Evolutionary conservation across 2,797 vertebrate species (phyloP), one percentile per base, ranked within the genome.

Genomic region (Cyclopterus lumpus): DNA sequence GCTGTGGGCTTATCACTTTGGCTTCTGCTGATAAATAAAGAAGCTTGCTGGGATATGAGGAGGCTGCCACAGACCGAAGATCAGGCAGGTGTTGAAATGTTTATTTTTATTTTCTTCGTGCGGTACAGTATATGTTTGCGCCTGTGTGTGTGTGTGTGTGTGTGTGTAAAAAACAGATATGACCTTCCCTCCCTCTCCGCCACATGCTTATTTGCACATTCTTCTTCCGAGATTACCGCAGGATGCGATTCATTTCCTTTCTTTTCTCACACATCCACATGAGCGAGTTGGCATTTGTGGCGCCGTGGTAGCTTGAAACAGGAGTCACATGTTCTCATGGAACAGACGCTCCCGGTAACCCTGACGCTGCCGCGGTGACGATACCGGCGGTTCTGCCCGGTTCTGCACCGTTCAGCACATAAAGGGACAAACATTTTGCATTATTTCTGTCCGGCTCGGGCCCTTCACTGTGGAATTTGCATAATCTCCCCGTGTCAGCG

Each of bases 11-110:
- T 77, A 86, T 91, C 83, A 81, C 81, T 84, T 76, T 62, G 57
- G 76, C 71, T 74, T 81, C 74, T 28, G 38, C 46, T 83, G 81
- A 84, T 89, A 88, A 89, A 91, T 88, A 86, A 86, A 84, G 87
- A 72, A 60, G 66, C 49, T 26, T 46, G 46, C 75, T 32, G 60
- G 65, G 71, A 79, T 71, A 82, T 55, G 79, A 80, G 40, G 54
- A 61, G 16, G 66, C 38, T 2, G 38, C n/a, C 36, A 20, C 58
- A 85, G 64, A 81, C 30, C 44, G 74, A 81, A 54, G 82, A 79
- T 61, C 60, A 58, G 64, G 78, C 82, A 85, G 80, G 85, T 87
- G 82, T 38, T 75, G 62, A 42, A 75, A 49, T 24, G 67, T 75
- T 68, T 81, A 81, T 86, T 79, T 84, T 71, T 84, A 49, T 61